Evolutionary conservation across 2,797 vertebrate genomes (phyloP).

Genomic region (Zalophus californianus): DNA sequence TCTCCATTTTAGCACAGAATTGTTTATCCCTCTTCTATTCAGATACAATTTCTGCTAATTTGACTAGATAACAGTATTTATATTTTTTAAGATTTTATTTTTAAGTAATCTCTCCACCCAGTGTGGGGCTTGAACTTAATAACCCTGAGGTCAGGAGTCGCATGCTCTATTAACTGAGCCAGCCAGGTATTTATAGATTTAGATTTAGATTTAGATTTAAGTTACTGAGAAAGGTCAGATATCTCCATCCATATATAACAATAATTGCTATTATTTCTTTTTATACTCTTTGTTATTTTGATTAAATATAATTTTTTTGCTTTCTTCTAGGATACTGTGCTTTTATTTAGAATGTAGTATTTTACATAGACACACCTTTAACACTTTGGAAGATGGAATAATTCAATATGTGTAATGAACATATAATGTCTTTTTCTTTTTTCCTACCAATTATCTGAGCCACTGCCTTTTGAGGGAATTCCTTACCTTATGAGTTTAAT

Average conservation of each 20-base stretch:
- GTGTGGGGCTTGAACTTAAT: neutral
- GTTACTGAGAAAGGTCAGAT: slow-evolving; percentile 21
- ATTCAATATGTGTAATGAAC: neutral
- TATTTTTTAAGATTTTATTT: neutral
- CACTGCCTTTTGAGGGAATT: neutral
- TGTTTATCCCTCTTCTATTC: neutral
- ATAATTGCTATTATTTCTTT: slow-evolving; percentile 21
- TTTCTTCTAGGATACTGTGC: neutral
- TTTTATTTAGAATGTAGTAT: slow-evolving; percentile 43
- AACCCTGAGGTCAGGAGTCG: neutral
- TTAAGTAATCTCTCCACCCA: neutral
- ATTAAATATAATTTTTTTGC: slow-evolving; percentile 27
- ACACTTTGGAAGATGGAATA: neutral
- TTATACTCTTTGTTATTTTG: slow-evolving; percentile 36
- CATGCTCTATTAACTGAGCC: neutral
- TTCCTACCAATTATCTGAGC: neutral
- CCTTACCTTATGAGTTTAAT: neutral
- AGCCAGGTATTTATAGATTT: neutral
- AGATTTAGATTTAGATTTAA: neutral
- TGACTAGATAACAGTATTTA: slow-evolving; percentile 9
- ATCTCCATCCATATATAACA: neutral
- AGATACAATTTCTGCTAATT: slow-evolving; percentile 17
- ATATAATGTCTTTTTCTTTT: neutral
- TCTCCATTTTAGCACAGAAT: slow-evolving; percentile 30
- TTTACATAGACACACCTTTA: slow-evolving; percentile 19